Evolutionary conservation across 2,888 invertebrate genomes (phyloP), one percentile per base, ranked within the genome.

Genomic region (Ophion slaviceki): DNA sequence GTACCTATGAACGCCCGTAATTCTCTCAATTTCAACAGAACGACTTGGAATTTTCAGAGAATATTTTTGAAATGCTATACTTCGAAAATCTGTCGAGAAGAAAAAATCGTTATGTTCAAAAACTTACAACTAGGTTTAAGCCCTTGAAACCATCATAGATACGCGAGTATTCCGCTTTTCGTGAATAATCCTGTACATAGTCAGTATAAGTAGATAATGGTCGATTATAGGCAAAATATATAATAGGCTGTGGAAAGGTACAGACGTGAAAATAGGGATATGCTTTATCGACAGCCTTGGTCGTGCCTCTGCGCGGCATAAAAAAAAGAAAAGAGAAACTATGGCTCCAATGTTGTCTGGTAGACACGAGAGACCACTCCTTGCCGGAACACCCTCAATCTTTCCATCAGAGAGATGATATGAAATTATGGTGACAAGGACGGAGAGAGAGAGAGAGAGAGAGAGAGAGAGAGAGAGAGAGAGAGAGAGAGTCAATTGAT

Each of bases 331-430:
- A 8, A 32, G 28, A n/a, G 40, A 47, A 71, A n/a, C 32, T 24
- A 66, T 62, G 64, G 45, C 62, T 57, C 72, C 36, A 40, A 78
- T 81, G 72, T 81, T 74, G 72, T 77, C 75, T 72, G 57, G 61
- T 59, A 66, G n/a, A 74, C 53, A 14, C 47, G 72, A 75, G 24
- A 28, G 67, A 85, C 85, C 85, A 85, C 85, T 82, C 85, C 85
- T 75, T 82, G 67, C 45, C 67, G 64, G 75, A 72, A 28, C 72
- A 61, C 32, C 61, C 70, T 70, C 59, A 62, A 79, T 68, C 17
- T 64, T 59, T 47, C 70, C 79, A 79, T 85, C 82, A 79, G 53
- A 82, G 78, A 75, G 82, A 75, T 75, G 79, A 61, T 53, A 53
- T 78, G 70, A 71, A 68, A 78, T 75, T 59, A 47, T 64, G 53